Base-by-base conservation (phyloP, 2,888 invertebrate genomes). In the Portevinia maculata region DNA sequence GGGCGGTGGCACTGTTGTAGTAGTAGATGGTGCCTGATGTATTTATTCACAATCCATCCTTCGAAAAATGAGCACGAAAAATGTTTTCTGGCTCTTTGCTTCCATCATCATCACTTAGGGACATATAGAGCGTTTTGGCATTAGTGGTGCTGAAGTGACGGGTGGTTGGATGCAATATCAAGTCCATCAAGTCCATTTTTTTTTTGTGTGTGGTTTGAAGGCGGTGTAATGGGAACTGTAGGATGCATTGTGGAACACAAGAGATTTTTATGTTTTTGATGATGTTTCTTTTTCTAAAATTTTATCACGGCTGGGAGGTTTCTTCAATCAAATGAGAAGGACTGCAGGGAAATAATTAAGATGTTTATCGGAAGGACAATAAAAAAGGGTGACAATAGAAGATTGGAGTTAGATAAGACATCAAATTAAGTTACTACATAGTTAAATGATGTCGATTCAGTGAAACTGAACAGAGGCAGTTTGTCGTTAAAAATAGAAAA, bases 101-200 rank as follows among this genome's bases (percentile, higher is more conserved):
- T 79, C 74, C 55, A 75, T 67, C 67, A 74, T 48, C 74, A 52
- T 75, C 67, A 79, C 75, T 79, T 57, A 75, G 75, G 69, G 44
- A 44, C 41, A 69, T 30, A 67, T 53, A 73, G 65, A 65, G 55
- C 32, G 46, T 55, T 62, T 69, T 70, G 44, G 57, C 9, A 28
- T 24, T n/a, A 30, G 28, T 30, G n/a, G 37, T 46, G 21, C 11
- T 19, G 17, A 48, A 48, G 48, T 13, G 8, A 7, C 24, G 7
- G 13, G 7, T 8, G 57, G 15, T 28, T 13, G 52, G 24, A 44
- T 4, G 55, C 37, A 24, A 19, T 52, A 46, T 44, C 46, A 73
- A 55, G 55, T 73, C 55, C 53, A 73, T 62, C 62, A 53, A 71
- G 71, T 15, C 44, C 19, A 13, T 1, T 50, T 59, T 21, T 71